A percentile compares a stretch with the other conserved stretches of the same genome.
Conservation (phyloP, 1,140 invertebrate genomes). For the Samia ricini region DNA sequence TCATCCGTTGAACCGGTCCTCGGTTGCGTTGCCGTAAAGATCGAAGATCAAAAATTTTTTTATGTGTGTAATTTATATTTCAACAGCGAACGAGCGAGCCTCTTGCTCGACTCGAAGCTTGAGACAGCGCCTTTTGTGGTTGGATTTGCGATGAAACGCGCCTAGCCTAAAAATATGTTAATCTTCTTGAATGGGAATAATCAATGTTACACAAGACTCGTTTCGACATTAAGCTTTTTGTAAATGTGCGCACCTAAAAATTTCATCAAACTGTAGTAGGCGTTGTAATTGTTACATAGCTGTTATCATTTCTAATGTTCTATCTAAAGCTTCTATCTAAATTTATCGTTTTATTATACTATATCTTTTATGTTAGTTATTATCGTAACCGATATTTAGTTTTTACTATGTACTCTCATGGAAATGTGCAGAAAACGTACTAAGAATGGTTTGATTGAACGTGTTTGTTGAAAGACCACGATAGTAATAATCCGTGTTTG, state of each 20-base stretch:
- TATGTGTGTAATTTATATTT: slow-evolving; percentile 9
- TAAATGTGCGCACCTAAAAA: slow-evolving; percentile 17
- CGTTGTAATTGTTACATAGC: slow-evolving; percentile 20
- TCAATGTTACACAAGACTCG: slow-evolving; percentile 22
- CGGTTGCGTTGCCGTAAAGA: slow-evolving; percentile 2
- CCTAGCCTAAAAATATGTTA: slow-evolving; percentile 42
- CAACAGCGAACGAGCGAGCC: not conserved
- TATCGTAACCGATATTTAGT: too few relatives aligned
- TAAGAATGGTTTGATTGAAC: too few relatives aligned
- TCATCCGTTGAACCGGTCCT: slow-evolving; percentile 10
- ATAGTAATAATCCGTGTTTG: too few relatives aligned
- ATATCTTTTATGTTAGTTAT: too few relatives aligned
- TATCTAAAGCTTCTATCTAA: too few relatives aligned
- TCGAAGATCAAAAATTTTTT: slow-evolving; percentile 8
- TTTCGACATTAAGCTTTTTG: slow-evolving; percentile 31
- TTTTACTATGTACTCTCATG: too few relatives aligned
- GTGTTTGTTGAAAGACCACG: too few relatives aligned
- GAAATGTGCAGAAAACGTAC: too few relatives aligned
- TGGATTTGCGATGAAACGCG: slow-evolving; percentile 23
- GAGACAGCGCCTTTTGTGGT: slow-evolving; percentile 8
- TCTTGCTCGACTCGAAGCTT: not conserved
- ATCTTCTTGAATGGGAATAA: slow-evolving; percentile 24
- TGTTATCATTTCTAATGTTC: too few relatives aligned
- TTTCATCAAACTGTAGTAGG: slow-evolving; percentile 5
- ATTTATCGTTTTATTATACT: too few relatives aligned